Conservation (phyloP, 2,113 vertebrate genomes). For the Corythornis vintsioides region DNA sequence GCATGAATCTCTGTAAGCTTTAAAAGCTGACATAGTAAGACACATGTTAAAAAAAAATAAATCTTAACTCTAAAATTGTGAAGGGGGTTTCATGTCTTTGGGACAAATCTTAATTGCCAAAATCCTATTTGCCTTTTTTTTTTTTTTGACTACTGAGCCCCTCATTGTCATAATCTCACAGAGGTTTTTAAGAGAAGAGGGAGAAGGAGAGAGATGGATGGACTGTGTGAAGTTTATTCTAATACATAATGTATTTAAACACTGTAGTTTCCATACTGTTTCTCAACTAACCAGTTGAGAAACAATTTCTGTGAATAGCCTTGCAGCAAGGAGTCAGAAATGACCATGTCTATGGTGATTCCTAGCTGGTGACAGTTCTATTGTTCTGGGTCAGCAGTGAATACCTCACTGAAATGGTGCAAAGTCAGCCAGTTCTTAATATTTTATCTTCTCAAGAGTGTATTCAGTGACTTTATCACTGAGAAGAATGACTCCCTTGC, state of each 20-base stretch:
- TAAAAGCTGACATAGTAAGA: conserved; percentile 5
- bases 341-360: conserved; percentile 51
- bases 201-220: not conserved
- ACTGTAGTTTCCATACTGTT: not conserved
- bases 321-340: conserved; percentile 38
- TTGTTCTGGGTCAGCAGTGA: conserved; percentile 75
- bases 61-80: not conserved
- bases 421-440: conserved; percentile 82
- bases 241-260: not conserved
- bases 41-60: not conserved
- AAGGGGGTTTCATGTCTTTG: not conserved
- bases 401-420: conserved; percentile 75
- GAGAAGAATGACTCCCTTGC: conserved; percentile 78
- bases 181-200: not conserved
- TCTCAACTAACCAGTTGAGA: not conserved
- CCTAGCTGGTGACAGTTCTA: conserved; percentile 69
- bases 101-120: not conserved
- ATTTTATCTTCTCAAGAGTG: conserved; percentile 81
- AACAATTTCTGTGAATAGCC: not conserved
- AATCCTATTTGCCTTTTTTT: not conserved
- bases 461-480: conserved; percentile 77
- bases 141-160: not conserved
- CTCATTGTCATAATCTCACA: not conserved
- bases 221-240: not conserved
- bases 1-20: not conserved